Evolutionary conservation across 2,113 vertebrate species (phyloP), one percentile per base, ranked within the genome.

Genomic region (Rafetus swinhoei): DNA sequence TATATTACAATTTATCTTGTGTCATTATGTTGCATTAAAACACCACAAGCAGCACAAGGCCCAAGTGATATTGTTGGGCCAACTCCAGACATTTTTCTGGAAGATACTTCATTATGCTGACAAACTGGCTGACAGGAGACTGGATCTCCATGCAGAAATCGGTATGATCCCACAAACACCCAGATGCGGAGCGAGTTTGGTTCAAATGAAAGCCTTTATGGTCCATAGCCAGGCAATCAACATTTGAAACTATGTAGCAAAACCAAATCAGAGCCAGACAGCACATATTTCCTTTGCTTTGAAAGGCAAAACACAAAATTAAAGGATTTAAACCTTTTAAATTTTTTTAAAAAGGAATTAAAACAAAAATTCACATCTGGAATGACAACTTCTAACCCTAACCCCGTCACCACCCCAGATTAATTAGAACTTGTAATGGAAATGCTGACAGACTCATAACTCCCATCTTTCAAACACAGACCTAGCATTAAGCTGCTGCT

Each of bases 311-410:
- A 96, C 94, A 95, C 85, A 79, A 96, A 96, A 81, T 92, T 91
- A 92, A 88, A 87, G 96, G 95, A 93, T 94, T 97, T 97, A 94
- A 83, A 27, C 13, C 1, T 7, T 72, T 59, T 55, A 13, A 62
- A 0, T 7, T 4, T n/a, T 81, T 82, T 92, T 90, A 9, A 16
- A 59, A 74, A 74, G 92, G 95, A 97, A 97, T 97, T 97, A 97
- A 94, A 94, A 90, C 95, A 97, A 97, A 97, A 96, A 97, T 95
- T 95, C 97, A 95, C 97, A 97, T 97, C 97, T 97, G 97, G 97
- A 96, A 96, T 94, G 95, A 95, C 95, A 97, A 86, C 94, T 95
- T 90, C 96, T 96, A 94, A 93, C 95, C 93, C 93, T 96, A 55
- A 76, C 60, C 91, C 0, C 15, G 18, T 18, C 86, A 93, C 74